Evolutionary conservation across 2,888 invertebrate genomes (phyloP), one percentile per base, ranked within the genome.

Genomic region (Ellobium chinense): DNA sequence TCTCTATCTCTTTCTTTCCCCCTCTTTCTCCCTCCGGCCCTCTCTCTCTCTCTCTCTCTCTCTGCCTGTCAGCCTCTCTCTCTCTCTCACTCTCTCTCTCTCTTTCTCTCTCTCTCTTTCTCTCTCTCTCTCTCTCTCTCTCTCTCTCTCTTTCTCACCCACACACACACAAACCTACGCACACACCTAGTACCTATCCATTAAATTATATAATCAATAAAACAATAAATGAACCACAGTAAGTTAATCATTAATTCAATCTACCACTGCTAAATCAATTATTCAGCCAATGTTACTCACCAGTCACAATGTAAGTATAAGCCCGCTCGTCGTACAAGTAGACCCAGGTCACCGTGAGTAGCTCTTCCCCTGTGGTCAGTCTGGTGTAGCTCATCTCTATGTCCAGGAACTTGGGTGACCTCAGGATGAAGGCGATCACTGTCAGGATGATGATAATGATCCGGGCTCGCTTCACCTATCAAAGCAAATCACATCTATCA

Each of bases 361-460:
- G 63, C 63, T 68, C n/a, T 18, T 70, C 39, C 1, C 54, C 70
- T 14, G 9, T 39, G 31, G 31, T 58, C 29, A 46, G 18, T 7
- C 56, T 24, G 12, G 14, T 18, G 56, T 76, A 65, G 14, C 46
- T 54, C n/a, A 82, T 29, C 24, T 70, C 56, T 46, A 84, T 14
- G 60, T 90, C 89, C 73, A 88, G 89, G 72, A 92, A 89, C 54
- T 88, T 87, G 14, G 91, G 90, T 37, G 89, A 65, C 24, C 90
- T 83, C 36, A 85, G 85, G 62, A 88, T 18, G 31, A 89, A 82
- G 0, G 89, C 84, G 34, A 88, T 63, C 5, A 90, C 14, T 80
- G 88, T 88, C 60, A 90, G 88, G 12, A 81, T 31, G 12, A 84
- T 78, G 65, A 91, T 89, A 78, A 91, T 85, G n/a, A 88, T 82